Conservation (phyloP, 2,113 vertebrate species). For the Tachysurus vachellii region DNA sequence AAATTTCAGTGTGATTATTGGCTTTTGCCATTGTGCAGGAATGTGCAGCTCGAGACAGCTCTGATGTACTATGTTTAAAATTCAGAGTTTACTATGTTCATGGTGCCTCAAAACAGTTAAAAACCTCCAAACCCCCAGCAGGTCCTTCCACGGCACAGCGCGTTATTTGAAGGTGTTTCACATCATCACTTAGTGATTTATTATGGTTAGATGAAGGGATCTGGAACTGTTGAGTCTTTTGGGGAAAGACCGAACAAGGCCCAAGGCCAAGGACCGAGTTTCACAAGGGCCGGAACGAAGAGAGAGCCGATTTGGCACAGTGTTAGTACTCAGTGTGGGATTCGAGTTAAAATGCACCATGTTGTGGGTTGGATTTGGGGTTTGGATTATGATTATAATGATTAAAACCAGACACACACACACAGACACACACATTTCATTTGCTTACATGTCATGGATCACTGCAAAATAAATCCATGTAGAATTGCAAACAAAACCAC, state of each 20-base stretch:
- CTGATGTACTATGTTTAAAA: constrained; percentile 39
- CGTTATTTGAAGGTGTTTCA: constrained; percentile 43
- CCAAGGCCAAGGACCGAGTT: constrained; percentile 39
- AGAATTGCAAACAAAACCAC: neutral
- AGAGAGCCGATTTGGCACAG: constrained; percentile 35
- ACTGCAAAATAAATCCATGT: neutral
- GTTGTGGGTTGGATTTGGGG: constrained; percentile 7
- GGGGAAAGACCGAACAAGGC: constrained; percentile 53
- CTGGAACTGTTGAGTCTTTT: constrained; percentile 47
- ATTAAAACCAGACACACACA: constrained; percentile 30
- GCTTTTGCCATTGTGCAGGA: constrained; percentile 1
- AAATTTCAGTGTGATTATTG: constrained; percentile 30
- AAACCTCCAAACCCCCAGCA: constrained; percentile 29
- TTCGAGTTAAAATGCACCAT: neutral
- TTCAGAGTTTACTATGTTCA: neutral
- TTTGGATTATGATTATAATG: constrained; percentile 1
- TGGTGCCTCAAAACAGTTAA: constrained; percentile 30
- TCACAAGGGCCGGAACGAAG: constrained; percentile 31
- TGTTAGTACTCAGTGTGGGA: constrained; percentile 30
- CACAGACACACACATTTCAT: constrained; percentile 17
- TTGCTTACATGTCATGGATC: neutral
- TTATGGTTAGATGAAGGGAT: constrained; percentile 58
- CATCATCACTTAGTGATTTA: constrained; percentile 52
- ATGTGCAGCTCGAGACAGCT: neutral
- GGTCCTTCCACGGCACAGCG: constrained; percentile 22